phyloP scores from a whole-genome alignment of 2,888 invertebrate species.

The Amblyteles armatorius region DNA sequence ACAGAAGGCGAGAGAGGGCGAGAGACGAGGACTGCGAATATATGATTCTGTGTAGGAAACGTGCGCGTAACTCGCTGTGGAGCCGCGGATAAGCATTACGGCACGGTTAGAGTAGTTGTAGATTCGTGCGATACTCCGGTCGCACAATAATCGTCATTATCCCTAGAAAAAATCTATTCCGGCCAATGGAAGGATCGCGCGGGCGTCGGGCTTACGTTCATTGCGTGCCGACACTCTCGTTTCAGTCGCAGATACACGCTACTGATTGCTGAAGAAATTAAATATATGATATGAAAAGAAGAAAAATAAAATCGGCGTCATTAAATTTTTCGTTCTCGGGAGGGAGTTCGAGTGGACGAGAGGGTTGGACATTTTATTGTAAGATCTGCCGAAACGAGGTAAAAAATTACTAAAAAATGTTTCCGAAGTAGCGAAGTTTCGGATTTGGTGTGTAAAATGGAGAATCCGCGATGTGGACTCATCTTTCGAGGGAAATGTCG shows the following conservation, averaged over 20 bases:
- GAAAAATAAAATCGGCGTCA: too few species aligned
- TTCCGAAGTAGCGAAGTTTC: not conserved
- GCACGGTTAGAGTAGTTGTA: constrained; percentile 19
- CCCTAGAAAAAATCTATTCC: constrained; percentile 12
- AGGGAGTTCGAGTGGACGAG: too few species aligned
- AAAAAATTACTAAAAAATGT: not conserved
- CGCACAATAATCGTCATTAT: constrained; percentile 35
- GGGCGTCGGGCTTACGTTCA: constrained; percentile 1
- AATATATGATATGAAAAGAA: not conserved
- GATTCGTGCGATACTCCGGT: constrained; percentile 21
- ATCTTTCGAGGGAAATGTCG: not conserved
- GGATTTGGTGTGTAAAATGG: not conserved
- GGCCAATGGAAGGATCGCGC: constrained; percentile 26
- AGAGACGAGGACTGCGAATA: constrained; percentile 13
- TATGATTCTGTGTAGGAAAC: constrained; percentile 10
- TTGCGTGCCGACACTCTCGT: constrained; percentile 28
- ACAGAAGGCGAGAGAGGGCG: constrained; percentile 12
- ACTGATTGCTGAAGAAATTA: constrained; percentile 6
- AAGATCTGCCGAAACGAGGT: too few species aligned
- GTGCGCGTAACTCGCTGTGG: constrained; percentile 16
- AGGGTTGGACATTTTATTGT: too few species aligned
- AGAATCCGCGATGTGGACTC: not conserved
- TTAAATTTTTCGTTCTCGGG: too few species aligned
- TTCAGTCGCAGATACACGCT: constrained; percentile 20
- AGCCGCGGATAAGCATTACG: constrained; percentile 23